Evolutionary conservation across 2,888 invertebrate species (phyloP), one percentile per base, ranked within the genome.

Genomic region (Eupithecia subumbrata): DNA sequence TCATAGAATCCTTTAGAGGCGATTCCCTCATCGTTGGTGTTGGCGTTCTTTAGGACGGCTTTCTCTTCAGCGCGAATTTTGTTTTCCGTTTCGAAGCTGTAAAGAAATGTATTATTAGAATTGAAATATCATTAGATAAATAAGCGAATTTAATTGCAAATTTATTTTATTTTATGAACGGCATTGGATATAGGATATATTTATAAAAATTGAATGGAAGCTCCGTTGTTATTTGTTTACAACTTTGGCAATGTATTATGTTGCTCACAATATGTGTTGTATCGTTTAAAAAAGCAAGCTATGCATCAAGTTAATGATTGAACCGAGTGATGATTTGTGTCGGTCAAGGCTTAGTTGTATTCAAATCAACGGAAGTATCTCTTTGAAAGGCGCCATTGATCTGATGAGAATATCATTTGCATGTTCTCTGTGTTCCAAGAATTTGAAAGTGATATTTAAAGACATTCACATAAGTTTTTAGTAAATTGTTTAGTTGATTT

Each of bases 41-140:
- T 95, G 3, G 93, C 89, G 83, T 95, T 95, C 84, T 94, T 95
- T 75, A 95, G 81, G 14, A 93, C 87, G n/a, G 95, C 95, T 72
- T 93, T 94, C 83, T 95, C 95, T 85, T 94, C 92, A 78, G 94
- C 95, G 81, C 95, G 94, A 79, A 95, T 95, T 83, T 95, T 95
- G 89, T 95, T 95, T 86, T 95, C 95, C 25, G 95, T 95, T 84
- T 95, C 95, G 82, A 95, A 95, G 86, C 95, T 95, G 88, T 40
- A 82, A 87, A 82, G 71, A 81, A 80, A 81, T 67, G 22, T 67
- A 12, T 22, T 43, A 25, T 68, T 68, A 45, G 25, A 43, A 7
- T 67, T 64, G 30, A 64, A 37, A n/a, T 11, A 66, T 30, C 5
- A 63, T 30, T 7, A 30, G 2, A 16, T 25, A 25, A 22, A 12